Conservation (phyloP, 2,888 invertebrate genomes). For the Physocephala rufipes region DNA sequence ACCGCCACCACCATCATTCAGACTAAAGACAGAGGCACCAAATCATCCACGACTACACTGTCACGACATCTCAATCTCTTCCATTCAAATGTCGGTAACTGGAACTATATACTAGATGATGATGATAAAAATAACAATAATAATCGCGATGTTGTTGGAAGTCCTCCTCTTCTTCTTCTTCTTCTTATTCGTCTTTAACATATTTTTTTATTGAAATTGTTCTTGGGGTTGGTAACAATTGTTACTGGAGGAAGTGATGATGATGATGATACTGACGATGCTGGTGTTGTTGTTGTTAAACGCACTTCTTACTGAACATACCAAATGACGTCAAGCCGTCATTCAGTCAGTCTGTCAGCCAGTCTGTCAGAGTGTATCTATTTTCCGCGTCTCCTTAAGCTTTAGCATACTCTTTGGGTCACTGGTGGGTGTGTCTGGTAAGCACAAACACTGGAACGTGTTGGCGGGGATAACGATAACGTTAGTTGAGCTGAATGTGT, state of each 20-base stretch:
- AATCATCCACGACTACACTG: not conserved
- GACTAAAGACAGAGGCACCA: not conserved
- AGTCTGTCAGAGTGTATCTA: too few species aligned
- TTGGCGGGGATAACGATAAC: too few species aligned
- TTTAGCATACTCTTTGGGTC: not conserved
- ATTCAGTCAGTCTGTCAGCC: too few species aligned
- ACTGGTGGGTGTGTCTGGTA: not conserved
- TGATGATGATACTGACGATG: not conserved
- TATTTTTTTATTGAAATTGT: not conserved
- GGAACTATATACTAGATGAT: not conserved
- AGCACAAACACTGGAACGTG: too few species aligned
- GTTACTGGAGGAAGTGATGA: not conserved
- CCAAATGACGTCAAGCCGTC: not conserved
- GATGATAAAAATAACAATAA: too few species aligned
- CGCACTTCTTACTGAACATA: not conserved
- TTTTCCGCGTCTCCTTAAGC: constrained; percentile 7
- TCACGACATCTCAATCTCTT: not conserved
- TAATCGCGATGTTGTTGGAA: too few species aligned
- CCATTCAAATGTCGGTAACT: constrained; percentile 5
- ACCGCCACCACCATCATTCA: not conserved
- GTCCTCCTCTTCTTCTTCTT: too few species aligned
- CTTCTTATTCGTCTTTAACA: too few species aligned
- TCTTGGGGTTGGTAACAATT: constrained; percentile 1
- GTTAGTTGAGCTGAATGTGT: too few species aligned
- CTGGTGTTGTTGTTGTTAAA: not conserved